phyloP scores from a whole-genome alignment of 2,888 invertebrate genomes.

The Subacronicta megacephala region DNA sequence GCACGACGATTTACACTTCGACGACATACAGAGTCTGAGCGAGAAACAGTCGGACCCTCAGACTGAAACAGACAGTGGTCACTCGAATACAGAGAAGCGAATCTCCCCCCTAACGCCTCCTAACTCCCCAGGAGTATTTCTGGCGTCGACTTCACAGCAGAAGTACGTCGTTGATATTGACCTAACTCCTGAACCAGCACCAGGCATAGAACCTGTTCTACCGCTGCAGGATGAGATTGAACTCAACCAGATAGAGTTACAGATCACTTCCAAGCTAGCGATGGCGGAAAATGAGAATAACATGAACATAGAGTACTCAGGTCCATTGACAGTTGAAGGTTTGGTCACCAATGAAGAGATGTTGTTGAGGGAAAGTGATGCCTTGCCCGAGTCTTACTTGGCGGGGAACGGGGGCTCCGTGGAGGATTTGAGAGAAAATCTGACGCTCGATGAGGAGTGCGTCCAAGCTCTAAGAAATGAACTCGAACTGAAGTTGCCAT shows the following conservation, averaged over 20 bases:
- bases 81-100: slow-evolving; percentile 76
- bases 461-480: slow-evolving; percentile 93
- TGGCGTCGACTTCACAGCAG: slow-evolving; percentile 78
- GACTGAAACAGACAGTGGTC: slow-evolving; percentile 65
- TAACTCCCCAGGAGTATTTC: slow-evolving; percentile 81
- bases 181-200: slow-evolving; percentile 59
- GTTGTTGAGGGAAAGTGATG: slow-evolving; percentile 67
- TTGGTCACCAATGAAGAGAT: slow-evolving; percentile 68
- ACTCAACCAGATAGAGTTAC: slow-evolving; percentile 82
- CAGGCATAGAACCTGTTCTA: slow-evolving; percentile 55
- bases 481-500: slow-evolving; percentile 92
- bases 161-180: slow-evolving; percentile 81
- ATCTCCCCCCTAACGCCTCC: slow-evolving; percentile 83
- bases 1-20: slow-evolving; percentile 75
- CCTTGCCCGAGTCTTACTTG: slow-evolving; percentile 73
- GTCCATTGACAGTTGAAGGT: slow-evolving; percentile 78
- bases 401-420: slow-evolving; percentile 87
- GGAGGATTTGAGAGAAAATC: slow-evolving; percentile 88
- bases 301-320: slow-evolving; percentile 86
- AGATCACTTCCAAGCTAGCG: slow-evolving; percentile 84
- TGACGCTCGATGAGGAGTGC: slow-evolving; percentile 92
- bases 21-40: slow-evolving; percentile 71
- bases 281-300: slow-evolving; percentile 89
- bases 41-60: slow-evolving; percentile 69
- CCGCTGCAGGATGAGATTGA: slow-evolving; percentile 73